Evolutionary conservation across 2,113 vertebrate genomes (phyloP), one percentile per base, ranked within the genome.

Genomic region (Osmerus eperlanus): DNA sequence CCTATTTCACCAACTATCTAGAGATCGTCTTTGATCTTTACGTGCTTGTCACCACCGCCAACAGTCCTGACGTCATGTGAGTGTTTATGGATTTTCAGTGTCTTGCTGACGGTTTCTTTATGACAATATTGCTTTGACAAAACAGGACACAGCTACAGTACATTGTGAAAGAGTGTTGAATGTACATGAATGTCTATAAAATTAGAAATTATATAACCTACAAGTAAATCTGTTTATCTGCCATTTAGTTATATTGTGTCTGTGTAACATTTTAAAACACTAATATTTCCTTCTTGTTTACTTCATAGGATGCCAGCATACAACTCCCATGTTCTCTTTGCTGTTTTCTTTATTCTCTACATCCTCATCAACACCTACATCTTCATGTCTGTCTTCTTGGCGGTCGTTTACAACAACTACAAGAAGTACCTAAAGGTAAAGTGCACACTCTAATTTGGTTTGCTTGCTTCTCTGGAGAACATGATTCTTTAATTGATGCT

Each of bases 311-410:
- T 98, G 95, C 96, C 96, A 0, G 96, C 96, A 0, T 99, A 97
- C 85, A 93, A 97, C 81, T 81, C 87, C 86, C 95, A 85, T 58
- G 85, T 88, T n/a, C 84, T 91, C 86, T 98, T 95, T 0, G 89
- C 92, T 28, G 61, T 96, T 70, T 98, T 95, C 90, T 99, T 98
- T 84, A 93, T 97, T 19, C 47, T 94, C 18, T 98, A 95, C 36
- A 93, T 96, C 84, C 88, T 98, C 11, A 69, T 97, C 88, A 97
- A 98, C 87, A 98, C 94, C 0, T 98, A 97, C 36, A 95, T 97
- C 86, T 98, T 98, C 90, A 97, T 97, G 96, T 98, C 96, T 0
- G 93, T 98, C 71, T 98, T 99, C 89, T 82, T 99, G 82, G 96
- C 96, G 0, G 95, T 98, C 9, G 94, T 99, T 53, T 99, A 97